These are phyloP conservation scores for Conomelus anceps DNA, from an alignment of 2,888 invertebrate species.

Conservation along the genomic window DNA sequence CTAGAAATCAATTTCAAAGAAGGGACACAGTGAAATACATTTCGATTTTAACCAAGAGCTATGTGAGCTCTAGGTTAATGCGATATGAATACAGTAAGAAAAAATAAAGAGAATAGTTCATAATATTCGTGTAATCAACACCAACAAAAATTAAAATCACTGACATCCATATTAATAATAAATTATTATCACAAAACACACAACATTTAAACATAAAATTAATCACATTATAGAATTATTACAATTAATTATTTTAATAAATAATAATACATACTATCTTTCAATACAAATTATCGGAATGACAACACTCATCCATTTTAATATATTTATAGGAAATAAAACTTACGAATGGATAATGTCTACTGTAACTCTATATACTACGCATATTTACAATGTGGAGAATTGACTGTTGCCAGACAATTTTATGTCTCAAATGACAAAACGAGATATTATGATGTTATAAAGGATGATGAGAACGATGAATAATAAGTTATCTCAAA, in stretches of 20 bases:
- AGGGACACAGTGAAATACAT: no score
- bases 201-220: not conserved
- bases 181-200: not conserved
- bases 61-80: no score
- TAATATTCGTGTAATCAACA: not conserved
- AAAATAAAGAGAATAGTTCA: not conserved
- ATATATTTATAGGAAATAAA: not conserved
- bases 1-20: no score
- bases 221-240: not conserved
- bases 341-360: no score
- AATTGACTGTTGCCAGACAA: not conserved
- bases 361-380: not conserved
- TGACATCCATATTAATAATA: not conserved
- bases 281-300: not conserved
- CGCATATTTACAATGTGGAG: not conserved
- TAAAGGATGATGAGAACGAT: not conserved
- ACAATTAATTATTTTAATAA: not conserved
- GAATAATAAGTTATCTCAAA: not conserved
- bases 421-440: not conserved
- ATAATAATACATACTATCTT: no score
- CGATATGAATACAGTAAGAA: no score
- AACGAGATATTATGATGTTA: not conserved
- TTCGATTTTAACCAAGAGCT: no score
- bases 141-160: not conserved
- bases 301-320: not conserved